Percentiles rank a stretch among this genome's conserved stretches.
phyloP scores from a whole-genome alignment of 1,140 invertebrate species.

The Rhysida immarginata region DNA sequence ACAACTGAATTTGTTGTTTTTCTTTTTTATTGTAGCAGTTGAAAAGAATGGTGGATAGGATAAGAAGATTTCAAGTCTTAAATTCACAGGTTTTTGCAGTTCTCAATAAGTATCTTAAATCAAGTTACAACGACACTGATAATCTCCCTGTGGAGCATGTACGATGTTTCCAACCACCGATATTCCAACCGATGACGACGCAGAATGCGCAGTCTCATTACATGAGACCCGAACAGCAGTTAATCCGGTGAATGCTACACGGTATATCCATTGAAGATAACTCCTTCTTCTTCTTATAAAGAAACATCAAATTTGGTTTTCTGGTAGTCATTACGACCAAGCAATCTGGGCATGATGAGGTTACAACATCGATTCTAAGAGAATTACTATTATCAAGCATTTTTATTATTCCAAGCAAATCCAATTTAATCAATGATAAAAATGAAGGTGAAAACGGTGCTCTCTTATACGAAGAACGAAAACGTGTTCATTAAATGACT shows the following conservation, averaged over 20 bases:
- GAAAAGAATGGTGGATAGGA: constrained; percentile 93
- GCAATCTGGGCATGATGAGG: too few species aligned
- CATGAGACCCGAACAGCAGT: constrained; percentile 17
- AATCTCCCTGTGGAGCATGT: constrained; percentile 88
- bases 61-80: constrained; percentile 90
- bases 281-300: too few species aligned
- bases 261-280: too few species aligned
- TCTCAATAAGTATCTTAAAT: constrained; percentile 87
- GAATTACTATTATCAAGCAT: too few species aligned
- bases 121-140: constrained; percentile 51
- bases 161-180: constrained; percentile 86
- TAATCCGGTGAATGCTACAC: neutral
- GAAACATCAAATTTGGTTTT: too few species aligned
- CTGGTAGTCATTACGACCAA: too few species aligned
- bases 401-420: too few species aligned
- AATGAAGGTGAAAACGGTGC: too few species aligned
- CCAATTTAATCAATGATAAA: too few species aligned
- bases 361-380: too few species aligned
- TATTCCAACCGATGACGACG: constrained; percentile 52
- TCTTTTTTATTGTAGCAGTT: constrained; percentile 51
- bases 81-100: constrained; percentile 98
- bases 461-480: too few species aligned
- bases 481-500: too few species aligned
- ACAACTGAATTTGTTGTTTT: constrained; percentile 1
- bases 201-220: constrained; percentile 18